A percentile compares a stretch with the other conserved stretches of the same genome.
Evolutionary conservation across 1,140 invertebrate species (phyloP).

Genomic region (Gryon sp.): DNA sequence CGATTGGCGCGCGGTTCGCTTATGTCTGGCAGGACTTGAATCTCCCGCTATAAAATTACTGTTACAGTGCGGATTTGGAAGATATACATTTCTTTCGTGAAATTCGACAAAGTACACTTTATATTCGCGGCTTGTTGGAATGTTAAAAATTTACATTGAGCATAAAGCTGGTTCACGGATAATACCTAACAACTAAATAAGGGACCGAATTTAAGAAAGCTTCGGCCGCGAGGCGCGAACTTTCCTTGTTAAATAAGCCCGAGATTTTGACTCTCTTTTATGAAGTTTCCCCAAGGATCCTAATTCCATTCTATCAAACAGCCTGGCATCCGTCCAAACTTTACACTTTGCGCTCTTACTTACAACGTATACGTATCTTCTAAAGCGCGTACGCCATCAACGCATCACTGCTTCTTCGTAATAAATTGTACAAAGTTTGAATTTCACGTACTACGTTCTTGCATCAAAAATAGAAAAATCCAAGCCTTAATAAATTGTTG

Average conservation of each 20-base stretch:
- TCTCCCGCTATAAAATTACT: slow-evolving; percentile 48
- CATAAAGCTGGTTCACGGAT: slow-evolving; percentile 50
- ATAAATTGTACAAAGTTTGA: slow-evolving; percentile 62
- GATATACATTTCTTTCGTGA: slow-evolving; percentile 39
- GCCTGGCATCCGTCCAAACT: slow-evolving; percentile 62
- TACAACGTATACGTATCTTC: slow-evolving; percentile 43
- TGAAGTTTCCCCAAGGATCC: slow-evolving; percentile 54
- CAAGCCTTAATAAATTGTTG: too few relatives aligned
- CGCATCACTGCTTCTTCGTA: slow-evolving; percentile 47
- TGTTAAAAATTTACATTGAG: slow-evolving; percentile 54
- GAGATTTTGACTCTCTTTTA: slow-evolving; percentile 62
- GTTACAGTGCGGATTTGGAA: slow-evolving; percentile 21
- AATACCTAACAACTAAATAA: slow-evolving; percentile 57
- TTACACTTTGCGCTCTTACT: slow-evolving; percentile 53
- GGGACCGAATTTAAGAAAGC: slow-evolving; percentile 62
- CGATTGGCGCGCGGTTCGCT: slow-evolving; percentile 18
- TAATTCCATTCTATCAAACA: slow-evolving; percentile 62
- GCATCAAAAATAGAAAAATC: too few relatives aligned
- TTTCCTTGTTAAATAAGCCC: slow-evolving; percentile 62
- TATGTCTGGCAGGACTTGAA: slow-evolving; percentile 7
- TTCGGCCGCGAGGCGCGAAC: slow-evolving; percentile 51
- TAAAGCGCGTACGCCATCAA: slow-evolving; percentile 49
- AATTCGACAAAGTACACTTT: slow-evolving; percentile 38
- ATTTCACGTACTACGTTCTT: slow-evolving; percentile 21
- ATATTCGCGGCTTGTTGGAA: slow-evolving; percentile 50